Evolutionary conservation across 2,888 invertebrate genomes (phyloP), one percentile per base, ranked within the genome.

Genomic region (Notocelia uddmanniana): DNA sequence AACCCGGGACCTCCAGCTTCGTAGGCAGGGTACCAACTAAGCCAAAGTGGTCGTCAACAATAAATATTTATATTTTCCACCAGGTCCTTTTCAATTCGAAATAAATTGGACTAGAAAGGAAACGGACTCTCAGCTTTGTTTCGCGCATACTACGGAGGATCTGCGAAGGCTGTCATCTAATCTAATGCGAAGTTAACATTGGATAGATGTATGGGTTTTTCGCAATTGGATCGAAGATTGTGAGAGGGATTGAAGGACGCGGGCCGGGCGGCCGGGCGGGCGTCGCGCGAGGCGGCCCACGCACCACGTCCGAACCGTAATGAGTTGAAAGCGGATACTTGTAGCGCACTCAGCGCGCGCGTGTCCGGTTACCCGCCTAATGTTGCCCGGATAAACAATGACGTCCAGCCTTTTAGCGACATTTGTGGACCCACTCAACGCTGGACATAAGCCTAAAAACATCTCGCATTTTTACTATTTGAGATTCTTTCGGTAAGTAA

Each of bases 291-390:
- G 62, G 37, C 64, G 64, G 78, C 90, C 92, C 90, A 92, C 93
- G 92, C 91, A 92, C 92, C 91, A 92, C 92, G 92, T 92, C 92
- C 92, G 89, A 87, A 82, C 91, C 87, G 91, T 93, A 93, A 93
- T 93, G 93, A 93, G 93, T 93, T 93, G 93, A 93, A 93, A 93
- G 93, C 93, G 92, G 93, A 93, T 93, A 93, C 93, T 93, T 93
- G 93, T 93, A 93, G 91, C 92, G 92, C 93, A 93, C 93, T 93
- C 93, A 93, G 90, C 85, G 85, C 89, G 92, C 88, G 90, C 93
- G 93, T 93, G 93, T 93, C 93, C 93, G 92, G 93, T 93, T 93
- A 92, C 93, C 90, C 91, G 92, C 92, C 92, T 93, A 93, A 93
- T 93, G 93, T 91, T 89, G 88, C 87, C 91, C 92, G 93, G 93